phyloP scores from a whole-genome alignment of 2,797 vertebrate species.

The Poeciliopsis infans region DNA sequence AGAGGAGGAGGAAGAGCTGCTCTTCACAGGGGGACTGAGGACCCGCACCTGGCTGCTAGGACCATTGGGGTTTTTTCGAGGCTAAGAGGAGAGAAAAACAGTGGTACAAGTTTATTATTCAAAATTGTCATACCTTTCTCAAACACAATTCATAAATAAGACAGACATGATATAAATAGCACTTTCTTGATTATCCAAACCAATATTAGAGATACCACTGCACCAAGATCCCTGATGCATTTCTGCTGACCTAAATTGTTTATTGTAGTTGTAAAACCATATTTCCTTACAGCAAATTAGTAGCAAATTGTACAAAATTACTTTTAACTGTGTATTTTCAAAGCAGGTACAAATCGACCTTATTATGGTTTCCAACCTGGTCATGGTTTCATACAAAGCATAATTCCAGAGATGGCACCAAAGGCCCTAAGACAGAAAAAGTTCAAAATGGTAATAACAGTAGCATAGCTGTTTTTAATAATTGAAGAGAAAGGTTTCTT shows the following conservation, averaged over 20 bases:
- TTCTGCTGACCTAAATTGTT: background rate
- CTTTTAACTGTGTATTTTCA: background rate
- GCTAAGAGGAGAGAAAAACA: conserved; percentile 76
- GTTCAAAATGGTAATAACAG: background rate
- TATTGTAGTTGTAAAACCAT: background rate
- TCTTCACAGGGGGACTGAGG: conserved; percentile 94
- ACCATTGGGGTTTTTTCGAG: conserved; percentile 97
- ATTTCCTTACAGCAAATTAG: background rate
- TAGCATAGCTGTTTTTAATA: background rate
- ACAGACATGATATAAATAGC: background rate
- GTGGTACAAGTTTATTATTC: conserved; percentile 7
- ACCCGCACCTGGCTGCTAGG: conserved; percentile 87
- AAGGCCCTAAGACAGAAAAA: background rate
- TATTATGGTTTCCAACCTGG: background rate
- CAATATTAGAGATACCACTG: background rate
- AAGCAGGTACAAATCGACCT: background rate
- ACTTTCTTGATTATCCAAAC: background rate
- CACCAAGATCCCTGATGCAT: background rate
- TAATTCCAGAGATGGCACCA: background rate
- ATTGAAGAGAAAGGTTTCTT: background rate
- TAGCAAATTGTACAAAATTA: background rate
- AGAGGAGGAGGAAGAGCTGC: conserved; percentile 82
- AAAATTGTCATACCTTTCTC: background rate
- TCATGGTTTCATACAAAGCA: background rate
- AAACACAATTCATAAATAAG: conserved; percentile 5